phyloP scores from a whole-genome alignment of 2,888 invertebrate genomes.

The Drepana falcataria region DNA sequence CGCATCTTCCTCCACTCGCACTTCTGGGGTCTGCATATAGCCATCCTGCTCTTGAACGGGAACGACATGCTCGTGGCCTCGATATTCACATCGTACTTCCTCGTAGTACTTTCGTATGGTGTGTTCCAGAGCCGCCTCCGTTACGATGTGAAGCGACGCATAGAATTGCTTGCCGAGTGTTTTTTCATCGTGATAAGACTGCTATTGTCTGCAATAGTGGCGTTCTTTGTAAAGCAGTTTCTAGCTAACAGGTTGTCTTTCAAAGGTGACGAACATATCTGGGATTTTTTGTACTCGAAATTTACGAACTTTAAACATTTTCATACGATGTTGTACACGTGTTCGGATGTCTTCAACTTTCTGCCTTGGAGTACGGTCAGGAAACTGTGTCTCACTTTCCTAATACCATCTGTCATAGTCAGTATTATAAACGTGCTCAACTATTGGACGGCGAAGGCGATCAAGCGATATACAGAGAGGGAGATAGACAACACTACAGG shows the following conservation, averaged over 20 bases:
- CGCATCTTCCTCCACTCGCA: slow-evolving; percentile 60
- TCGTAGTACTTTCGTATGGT: slow-evolving; percentile 53
- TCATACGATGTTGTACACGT: slow-evolving; percentile 88
- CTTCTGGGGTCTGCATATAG: slow-evolving; percentile 62
- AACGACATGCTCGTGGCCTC: slow-evolving; percentile 73
- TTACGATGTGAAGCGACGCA: slow-evolving; percentile 11
- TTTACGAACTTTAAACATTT: slow-evolving; percentile 83
- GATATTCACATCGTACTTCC: slow-evolving; percentile 65
- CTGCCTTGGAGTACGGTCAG: slow-evolving; percentile 75
- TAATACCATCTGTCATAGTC: slow-evolving; percentile 78
- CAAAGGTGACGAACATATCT: slow-evolving; percentile 82
- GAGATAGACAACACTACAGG: slow-evolving; percentile 23
- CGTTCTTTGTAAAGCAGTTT: slow-evolving; percentile 61
- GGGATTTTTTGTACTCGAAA: slow-evolving; percentile 85
- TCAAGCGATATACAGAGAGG: slow-evolving; percentile 14
- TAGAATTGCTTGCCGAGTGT: slow-evolving; percentile 43
- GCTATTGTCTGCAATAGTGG: slow-evolving; percentile 24
- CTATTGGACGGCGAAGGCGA: slow-evolving; percentile 45
- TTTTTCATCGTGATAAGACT: slow-evolving; percentile 48
- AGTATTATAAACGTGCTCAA: slow-evolving; percentile 52
- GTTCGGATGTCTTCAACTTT: slow-evolving; percentile 87
- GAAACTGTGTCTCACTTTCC: slow-evolving; percentile 71
- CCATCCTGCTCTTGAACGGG: slow-evolving; percentile 57
- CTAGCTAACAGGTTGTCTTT: slow-evolving; percentile 51
- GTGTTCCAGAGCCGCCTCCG: slow-evolving; percentile 53